A percentile compares a stretch with the other conserved stretches of the same genome.
Conservation (phyloP, 2,797 vertebrate genomes). For the Sebastiscus tertius region DNA sequence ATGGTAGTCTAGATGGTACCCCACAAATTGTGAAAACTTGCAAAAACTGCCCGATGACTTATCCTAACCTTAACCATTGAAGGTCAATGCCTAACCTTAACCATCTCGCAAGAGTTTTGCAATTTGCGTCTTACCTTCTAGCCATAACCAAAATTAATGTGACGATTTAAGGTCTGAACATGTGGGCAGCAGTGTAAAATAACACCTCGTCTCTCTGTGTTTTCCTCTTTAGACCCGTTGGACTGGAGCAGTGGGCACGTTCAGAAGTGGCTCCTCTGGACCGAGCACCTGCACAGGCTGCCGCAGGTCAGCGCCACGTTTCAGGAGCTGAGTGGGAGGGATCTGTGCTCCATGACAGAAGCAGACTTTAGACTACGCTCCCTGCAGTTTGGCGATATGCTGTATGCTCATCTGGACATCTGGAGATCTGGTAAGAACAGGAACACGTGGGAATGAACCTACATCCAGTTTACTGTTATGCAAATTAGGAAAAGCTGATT, state of each 20-base stretch:
- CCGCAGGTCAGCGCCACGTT: constrained; percentile 89
- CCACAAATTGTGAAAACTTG: too few relatives aligned
- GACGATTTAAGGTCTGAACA: background rate
- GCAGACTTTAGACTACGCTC: constrained; percentile 92
- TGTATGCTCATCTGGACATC: constrained; percentile 95
- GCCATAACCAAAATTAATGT: background rate
- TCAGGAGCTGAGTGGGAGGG: constrained; percentile 89
- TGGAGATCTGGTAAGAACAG: constrained; percentile 91
- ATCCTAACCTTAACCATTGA: too few relatives aligned
- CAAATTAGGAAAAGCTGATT: background rate
- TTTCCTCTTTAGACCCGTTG: constrained; percentile 82
- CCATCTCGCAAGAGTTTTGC: too few relatives aligned
- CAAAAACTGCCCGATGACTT: too few relatives aligned
- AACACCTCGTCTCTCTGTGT: background rate
- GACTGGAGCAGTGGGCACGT: constrained; percentile 92
- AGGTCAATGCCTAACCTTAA: too few relatives aligned
- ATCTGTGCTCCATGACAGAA: constrained; percentile 92
- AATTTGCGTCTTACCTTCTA: too few relatives aligned
- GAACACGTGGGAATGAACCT: background rate
- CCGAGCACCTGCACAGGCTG: constrained; percentile 92
- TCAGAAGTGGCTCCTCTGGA: constrained; percentile 98
- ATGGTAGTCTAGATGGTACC: too few relatives aligned
- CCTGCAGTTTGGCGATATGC: constrained; percentile 86
- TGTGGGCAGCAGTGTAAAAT: background rate
- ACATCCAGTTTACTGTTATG: background rate